phyloP scores from a whole-genome alignment of 2,113 vertebrate genomes.

The Oryzias woworae region DNA sequence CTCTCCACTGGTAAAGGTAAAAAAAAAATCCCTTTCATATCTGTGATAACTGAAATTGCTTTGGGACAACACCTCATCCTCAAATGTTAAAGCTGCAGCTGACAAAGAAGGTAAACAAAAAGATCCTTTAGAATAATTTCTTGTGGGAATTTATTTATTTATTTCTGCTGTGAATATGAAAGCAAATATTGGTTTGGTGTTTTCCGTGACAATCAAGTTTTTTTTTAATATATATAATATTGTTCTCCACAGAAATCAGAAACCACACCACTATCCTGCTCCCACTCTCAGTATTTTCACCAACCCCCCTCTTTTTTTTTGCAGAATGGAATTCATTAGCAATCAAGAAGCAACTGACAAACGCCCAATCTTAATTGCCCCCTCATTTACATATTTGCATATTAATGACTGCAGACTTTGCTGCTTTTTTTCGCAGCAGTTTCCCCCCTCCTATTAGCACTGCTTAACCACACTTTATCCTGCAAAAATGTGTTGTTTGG shows the following conservation, averaged over 20 bases:
- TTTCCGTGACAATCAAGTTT: too few relatives aligned
- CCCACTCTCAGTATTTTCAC: constrained; percentile 54
- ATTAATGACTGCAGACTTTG: constrained; percentile 84
- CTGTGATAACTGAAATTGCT: too few relatives aligned
- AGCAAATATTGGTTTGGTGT: too few relatives aligned
- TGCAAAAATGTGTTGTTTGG: constrained; percentile 43
- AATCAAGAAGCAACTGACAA: constrained; percentile 84
- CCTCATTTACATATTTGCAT: constrained; percentile 85
- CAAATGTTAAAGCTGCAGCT: too few relatives aligned
- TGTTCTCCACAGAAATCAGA: neutral
- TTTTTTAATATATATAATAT: neutral
- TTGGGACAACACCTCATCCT: too few relatives aligned
- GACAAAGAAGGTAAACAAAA: too few relatives aligned
- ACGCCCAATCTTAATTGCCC: constrained; percentile 83
- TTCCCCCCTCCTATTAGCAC: constrained; percentile 53
- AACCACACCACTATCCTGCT: constrained; percentile 48
- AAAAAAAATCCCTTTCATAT: too few relatives aligned
- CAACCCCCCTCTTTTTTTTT: constrained; percentile 72
- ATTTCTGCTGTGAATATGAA: too few relatives aligned
- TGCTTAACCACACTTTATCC: constrained; percentile 34
- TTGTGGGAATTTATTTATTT: too few relatives aligned
- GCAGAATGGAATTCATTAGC: constrained; percentile 83
- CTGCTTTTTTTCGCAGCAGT: constrained; percentile 75
- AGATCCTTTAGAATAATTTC: too few relatives aligned
- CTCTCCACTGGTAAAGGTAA: too few relatives aligned